Conservation (phyloP, 35 echinoderm and acorn worm genomes). For the Heliocidaris tuberculata region DNA sequence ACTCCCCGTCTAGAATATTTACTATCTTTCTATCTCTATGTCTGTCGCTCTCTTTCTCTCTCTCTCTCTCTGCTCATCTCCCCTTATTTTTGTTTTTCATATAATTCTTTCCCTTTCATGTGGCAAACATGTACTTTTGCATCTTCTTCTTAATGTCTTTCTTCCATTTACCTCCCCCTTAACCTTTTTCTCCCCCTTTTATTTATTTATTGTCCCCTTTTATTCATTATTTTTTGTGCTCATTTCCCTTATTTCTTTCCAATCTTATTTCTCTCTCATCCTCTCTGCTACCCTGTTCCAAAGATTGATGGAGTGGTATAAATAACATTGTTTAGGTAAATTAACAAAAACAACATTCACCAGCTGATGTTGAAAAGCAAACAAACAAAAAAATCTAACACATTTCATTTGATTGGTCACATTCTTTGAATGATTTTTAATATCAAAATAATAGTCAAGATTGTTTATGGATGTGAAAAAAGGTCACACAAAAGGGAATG, state of each 20-base stretch:
- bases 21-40: background rate
- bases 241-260: background rate
- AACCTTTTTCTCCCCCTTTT: background rate
- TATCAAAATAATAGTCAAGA: too few relatives aligned
- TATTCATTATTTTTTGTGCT: too few relatives aligned
- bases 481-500: too few relatives aligned
- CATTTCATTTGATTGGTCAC: background rate
- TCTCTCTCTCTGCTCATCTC: background rate
- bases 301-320: too few relatives aligned
- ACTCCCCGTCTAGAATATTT: too few relatives aligned
- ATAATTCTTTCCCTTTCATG: background rate
- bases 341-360: too few relatives aligned
- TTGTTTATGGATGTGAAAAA: too few relatives aligned
- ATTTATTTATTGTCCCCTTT: too few relatives aligned
- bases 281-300: too few relatives aligned
- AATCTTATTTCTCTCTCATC: background rate
- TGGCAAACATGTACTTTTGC: background rate
- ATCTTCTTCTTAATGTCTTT: background rate
- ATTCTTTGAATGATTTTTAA: background rate
- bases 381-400: background rate
- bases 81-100: too few relatives aligned
- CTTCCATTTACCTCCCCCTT: background rate
- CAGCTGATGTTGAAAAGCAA: too few relatives aligned
- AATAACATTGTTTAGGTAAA: too few relatives aligned
- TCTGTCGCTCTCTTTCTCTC: background rate